Conservation (phyloP, 2,113 vertebrate genomes). For the Ophthalmolycus amberensis region DNA sequence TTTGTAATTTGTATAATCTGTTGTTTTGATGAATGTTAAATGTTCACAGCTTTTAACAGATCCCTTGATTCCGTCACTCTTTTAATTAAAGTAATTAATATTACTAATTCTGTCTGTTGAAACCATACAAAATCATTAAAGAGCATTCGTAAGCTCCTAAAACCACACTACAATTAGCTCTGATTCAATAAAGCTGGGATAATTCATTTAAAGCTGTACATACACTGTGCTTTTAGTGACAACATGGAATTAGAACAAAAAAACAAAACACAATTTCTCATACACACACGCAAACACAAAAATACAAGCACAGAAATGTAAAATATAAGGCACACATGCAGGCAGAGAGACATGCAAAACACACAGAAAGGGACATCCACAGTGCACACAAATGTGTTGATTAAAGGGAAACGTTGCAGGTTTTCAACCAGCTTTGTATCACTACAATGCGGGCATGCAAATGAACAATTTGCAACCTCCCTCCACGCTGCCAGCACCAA, state of each 20-base stretch:
- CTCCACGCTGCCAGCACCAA: background rate
- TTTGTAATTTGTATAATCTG: background rate
- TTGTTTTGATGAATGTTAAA: background rate
- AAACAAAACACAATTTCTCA: background rate
- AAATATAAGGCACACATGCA: background rate
- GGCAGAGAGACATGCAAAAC: background rate
- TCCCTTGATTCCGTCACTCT: background rate
- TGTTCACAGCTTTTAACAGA: background rate
- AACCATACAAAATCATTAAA: conserved; percentile 56
- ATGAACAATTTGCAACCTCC: background rate
- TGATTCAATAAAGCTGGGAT: conserved; percentile 57
- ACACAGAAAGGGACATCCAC: background rate
- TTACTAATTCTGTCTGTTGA: conserved; percentile 32
- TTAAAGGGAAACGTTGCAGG: background rate
- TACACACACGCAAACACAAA: background rate
- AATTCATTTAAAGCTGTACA: conserved; percentile 59
- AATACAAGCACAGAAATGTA: conserved; percentile 12
- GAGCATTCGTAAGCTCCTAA: conserved; percentile 58
- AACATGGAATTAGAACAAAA: conserved; percentile 36
- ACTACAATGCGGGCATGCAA: background rate
- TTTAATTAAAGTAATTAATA: conserved; percentile 42
- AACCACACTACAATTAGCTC: conserved; percentile 59
- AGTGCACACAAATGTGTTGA: conserved; percentile 25
- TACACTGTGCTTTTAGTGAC: conserved; percentile 25
- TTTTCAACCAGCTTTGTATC: background rate